Conservation (phyloP, 2,113 vertebrate species). For the Vulpes ferrilata region DNA sequence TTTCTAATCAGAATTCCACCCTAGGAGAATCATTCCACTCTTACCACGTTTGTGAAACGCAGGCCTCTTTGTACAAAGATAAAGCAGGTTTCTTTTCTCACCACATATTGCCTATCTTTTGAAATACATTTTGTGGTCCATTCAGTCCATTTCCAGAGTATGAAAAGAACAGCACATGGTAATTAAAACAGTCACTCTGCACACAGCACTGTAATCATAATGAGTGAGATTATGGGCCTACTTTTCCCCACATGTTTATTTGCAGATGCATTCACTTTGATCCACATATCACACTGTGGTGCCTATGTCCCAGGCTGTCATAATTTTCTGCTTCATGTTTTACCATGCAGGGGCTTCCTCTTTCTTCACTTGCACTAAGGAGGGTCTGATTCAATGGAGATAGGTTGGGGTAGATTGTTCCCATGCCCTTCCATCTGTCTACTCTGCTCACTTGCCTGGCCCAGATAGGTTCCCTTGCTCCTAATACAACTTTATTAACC, state of each 20-base stretch:
- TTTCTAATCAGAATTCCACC: slow-evolving; percentile 82
- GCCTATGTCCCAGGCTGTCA: slow-evolving; percentile 72
- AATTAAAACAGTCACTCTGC: slow-evolving; percentile 81
- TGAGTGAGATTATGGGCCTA: slow-evolving; percentile 80
- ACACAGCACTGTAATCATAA: slow-evolving; percentile 80
- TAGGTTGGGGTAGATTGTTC: slow-evolving; percentile 19
- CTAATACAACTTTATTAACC: not conserved
- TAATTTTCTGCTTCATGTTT: slow-evolving; percentile 77
- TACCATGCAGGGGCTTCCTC: slow-evolving; percentile 6
- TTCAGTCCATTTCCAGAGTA: slow-evolving; percentile 85
- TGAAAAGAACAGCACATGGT: slow-evolving; percentile 83
- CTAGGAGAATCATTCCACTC: slow-evolving; percentile 55
- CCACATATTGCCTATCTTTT: slow-evolving; percentile 85
- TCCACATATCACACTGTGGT: slow-evolving; percentile 51
- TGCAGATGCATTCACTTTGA: slow-evolving; percentile 86
- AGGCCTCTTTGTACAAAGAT: slow-evolving; percentile 81
- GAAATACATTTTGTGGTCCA: slow-evolving; percentile 85
- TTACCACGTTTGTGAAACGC: slow-evolving; percentile 80
- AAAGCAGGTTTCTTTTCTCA: slow-evolving; percentile 85
- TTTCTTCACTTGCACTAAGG: slow-evolving; percentile 62
- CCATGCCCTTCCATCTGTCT: not conserved
- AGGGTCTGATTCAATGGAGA: slow-evolving; percentile 62
- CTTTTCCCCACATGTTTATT: slow-evolving; percentile 82
- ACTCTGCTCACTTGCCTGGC: not conserved
- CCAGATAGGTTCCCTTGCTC: not conserved